Evolutionary conservation across 2,888 invertebrate genomes (phyloP), one percentile per base, ranked within the genome.

Genomic region (Deilephila elpenor): DNA sequence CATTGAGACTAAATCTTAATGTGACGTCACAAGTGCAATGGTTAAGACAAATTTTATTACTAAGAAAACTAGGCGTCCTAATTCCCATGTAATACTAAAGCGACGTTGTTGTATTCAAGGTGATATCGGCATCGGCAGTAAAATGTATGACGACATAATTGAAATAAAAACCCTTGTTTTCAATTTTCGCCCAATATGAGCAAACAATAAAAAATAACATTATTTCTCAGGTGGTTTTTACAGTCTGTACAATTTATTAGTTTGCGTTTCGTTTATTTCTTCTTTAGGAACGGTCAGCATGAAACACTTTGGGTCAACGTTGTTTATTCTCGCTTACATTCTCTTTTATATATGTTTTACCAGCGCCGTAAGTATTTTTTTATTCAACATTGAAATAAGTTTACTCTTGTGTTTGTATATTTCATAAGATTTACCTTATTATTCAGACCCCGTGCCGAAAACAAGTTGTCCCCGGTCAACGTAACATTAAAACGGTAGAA

Each of bases 291-390:
- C 4, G 2, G 14, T 53, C 32, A 29, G 20, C 19, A 73, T 73
- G 72, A 56, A 59, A 59, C 7, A 32, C 19, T 67, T 73, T 34
- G 56, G 56, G 14, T 25, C 4, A 8, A 3, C 37, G 7, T 71
- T 73, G 20, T 74, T 75, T 70, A 75, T 71, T 67, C 17, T 77
- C 61, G 25, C 72, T 51, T 71, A 78, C 1, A 61, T 81, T 72
- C 76, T 79, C 29, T 64, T 74, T 32, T 75, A 77, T 32, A 44
- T 84, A 37, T 82, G 77, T 75, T 77, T 86, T 70, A 80, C 75
- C 53, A 80, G 83, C 73, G 87, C 88, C 76, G 90, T 89, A 84
- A 89, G 89, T 89, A 79, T 17, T 59, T 70, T 25, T 20, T 60
- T 59, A 71, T 70, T 61, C 62, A 25, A 71, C 32, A n/a, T 51